These are phyloP conservation scores for Aramus guarauna DNA, from an alignment of 2,113 vertebrate genomes.

Conservation along the genomic window DNA sequence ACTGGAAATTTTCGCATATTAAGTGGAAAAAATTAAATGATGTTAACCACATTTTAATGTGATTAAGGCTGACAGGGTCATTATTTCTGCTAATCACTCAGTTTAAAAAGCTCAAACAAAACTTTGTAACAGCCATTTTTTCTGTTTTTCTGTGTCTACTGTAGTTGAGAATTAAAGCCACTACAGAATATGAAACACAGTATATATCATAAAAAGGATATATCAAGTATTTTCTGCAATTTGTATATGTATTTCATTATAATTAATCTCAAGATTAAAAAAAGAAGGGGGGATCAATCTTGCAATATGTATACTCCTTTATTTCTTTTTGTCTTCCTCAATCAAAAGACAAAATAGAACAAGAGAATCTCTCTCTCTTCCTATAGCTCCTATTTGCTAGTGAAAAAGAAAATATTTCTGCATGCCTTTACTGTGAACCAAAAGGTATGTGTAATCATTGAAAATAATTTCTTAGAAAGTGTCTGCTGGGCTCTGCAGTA, in stretches of 20 bases:
- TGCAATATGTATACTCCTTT: constrained; percentile 18
- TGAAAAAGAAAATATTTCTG: constrained; percentile 53
- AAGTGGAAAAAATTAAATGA: constrained; percentile 99
- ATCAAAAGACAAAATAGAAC: constrained; percentile 33
- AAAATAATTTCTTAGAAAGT: neutral
- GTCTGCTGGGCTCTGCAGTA: neutral
- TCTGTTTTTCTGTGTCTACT: constrained; percentile 65
- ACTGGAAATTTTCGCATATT: constrained; percentile 99
- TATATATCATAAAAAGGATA: constrained; percentile 25
- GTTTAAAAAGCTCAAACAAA: constrained; percentile 93
- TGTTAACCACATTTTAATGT: constrained; percentile 99
- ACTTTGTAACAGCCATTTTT: constrained; percentile 83
- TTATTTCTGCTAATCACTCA: constrained; percentile 99
- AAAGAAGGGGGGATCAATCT: neutral
- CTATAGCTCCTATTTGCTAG: constrained; percentile 7
- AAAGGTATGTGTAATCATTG: constrained; percentile 7
- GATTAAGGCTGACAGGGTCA: constrained; percentile 99
- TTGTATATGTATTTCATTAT: constrained; percentile 42
- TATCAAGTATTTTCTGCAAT: constrained; percentile 46
- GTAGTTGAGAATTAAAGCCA: constrained; percentile 51
- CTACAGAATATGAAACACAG: constrained; percentile 12
- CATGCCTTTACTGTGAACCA: constrained; percentile 13
- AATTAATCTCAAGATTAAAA: constrained; percentile 57
- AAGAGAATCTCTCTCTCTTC: constrained; percentile 18
- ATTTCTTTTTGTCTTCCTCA: constrained; percentile 37